Base-by-base conservation (phyloP, 2,888 invertebrate genomes). In the Aphidius colemani region DNA sequence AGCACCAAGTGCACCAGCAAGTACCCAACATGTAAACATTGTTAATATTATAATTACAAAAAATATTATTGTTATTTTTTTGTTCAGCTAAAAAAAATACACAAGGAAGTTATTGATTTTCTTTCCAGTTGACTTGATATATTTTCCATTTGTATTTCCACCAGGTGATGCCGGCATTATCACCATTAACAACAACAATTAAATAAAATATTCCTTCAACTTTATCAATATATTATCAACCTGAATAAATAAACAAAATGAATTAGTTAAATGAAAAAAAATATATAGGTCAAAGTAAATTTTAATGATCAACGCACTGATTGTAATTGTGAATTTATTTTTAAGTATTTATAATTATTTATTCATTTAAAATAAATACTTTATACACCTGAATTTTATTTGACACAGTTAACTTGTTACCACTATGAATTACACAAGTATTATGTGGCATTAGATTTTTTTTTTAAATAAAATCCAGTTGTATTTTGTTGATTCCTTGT, bases 1-100 rank as follows among this genome's bases (percentile, higher is more conserved):
- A 55, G 76, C 76, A n/a, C 80, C 79, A 53, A 84, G 73, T 60
- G 78, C 72, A 10, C 80, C 83, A 60, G 77, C 80, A 62, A 83
- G 69, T 61, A 83, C 72, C 78, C 83, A 83, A 67, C 83, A 83
- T 43, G 75, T 72, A 64, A 75, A 69, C 78, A 79, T 77, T 53
- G 55, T 70, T 61, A 40, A 30, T 11, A 13, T 48, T 48, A 11
- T 30, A 30, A 30, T 40, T 56, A 53, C 59, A 62, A 59, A 59
- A 62, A 30, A 49, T 39, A 39, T 7, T 7, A n/a, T 8, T 49
- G 9, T 53, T 53, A 39, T 53, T 46, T 46, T 7, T 60, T 61
- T n/a, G 53, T 40, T 53, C 63, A 45, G 51, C 53, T 46, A 61
- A 50, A 64, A 53, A 18, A 46, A 58, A 46, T 58, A 57, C 53